Evolutionary conservation across 2,113 vertebrate species (phyloP).

Genomic region (Oplegnathus fasciatus): DNA sequence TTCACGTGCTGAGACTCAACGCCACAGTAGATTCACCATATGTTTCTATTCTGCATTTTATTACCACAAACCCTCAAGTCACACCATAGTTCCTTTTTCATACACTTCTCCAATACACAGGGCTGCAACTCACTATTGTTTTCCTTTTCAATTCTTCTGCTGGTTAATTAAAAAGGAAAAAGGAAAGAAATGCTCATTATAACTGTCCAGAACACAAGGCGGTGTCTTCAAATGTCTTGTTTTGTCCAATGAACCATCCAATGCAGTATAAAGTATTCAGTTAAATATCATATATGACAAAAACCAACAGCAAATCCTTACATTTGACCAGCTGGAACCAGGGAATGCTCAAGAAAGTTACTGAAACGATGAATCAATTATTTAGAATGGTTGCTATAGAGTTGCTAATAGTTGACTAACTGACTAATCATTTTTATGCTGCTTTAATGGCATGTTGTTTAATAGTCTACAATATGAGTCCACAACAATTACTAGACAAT

Average conservation of each 20-base stretch:
- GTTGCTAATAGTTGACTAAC: too few species aligned
- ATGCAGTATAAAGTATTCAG: neutral
- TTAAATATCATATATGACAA: neutral
- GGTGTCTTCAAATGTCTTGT: too few species aligned
- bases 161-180: too few species aligned
- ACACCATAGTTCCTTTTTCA: slow-evolving; percentile 29
- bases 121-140: neutral
- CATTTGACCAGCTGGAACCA: neutral
- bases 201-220: too few species aligned
- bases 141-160: slow-evolving; percentile 3
- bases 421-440: neutral
- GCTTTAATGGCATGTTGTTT: neutral
- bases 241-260: neutral
- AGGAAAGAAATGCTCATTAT: too few species aligned
- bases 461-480: neutral
- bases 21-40: neutral
- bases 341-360: neutral
- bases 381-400: too few species aligned
- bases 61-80: slow-evolving; percentile 14
- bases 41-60: slow-evolving; percentile 55
- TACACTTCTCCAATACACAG: slow-evolving; percentile 3
- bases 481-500: neutral
- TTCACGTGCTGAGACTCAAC: slow-evolving; percentile 1
- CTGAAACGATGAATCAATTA: neutral
- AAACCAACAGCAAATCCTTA: neutral